These are phyloP conservation scores for Tinamus guttatus DNA, from an alignment of 2,113 vertebrate genomes.

Conservation along the genomic window DNA sequence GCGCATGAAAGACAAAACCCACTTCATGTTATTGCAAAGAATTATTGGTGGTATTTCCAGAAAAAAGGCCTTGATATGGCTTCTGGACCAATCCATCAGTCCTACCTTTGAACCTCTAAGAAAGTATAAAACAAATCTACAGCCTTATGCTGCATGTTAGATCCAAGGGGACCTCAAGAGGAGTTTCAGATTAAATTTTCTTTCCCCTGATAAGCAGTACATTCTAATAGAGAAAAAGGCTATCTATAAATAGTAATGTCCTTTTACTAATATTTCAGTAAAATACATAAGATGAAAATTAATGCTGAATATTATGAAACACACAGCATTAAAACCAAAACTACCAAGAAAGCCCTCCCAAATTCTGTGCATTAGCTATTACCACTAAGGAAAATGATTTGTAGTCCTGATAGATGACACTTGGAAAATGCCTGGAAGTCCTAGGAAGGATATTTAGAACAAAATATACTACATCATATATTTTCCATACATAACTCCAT, in stretches of 20 bases:
- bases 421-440: neutral
- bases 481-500: neutral
- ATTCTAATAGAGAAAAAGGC: neutral
- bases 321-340: neutral
- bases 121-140: constrained; percentile 17
- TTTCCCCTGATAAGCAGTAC: neutral
- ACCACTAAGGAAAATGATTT: neutral
- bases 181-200: neutral
- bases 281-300: neutral
- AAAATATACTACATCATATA: neutral
- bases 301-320: neutral
- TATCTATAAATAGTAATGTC: neutral
- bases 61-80: neutral
- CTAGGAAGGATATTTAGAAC: neutral
- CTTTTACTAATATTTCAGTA: neutral
- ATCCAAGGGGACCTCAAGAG: neutral
- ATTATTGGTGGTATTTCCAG: constrained; percentile 17
- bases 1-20: constrained; percentile 28
- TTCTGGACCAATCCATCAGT: neutral
- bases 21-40: neutral
- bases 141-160: neutral
- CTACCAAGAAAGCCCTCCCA: neutral
- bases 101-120: neutral
- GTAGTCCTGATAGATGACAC: neutral
- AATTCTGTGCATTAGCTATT: neutral